Evolutionary conservation across 2,113 vertebrate species (phyloP), one percentile per base, ranked within the genome.

Genomic region (Psittacara wagleri): DNA sequence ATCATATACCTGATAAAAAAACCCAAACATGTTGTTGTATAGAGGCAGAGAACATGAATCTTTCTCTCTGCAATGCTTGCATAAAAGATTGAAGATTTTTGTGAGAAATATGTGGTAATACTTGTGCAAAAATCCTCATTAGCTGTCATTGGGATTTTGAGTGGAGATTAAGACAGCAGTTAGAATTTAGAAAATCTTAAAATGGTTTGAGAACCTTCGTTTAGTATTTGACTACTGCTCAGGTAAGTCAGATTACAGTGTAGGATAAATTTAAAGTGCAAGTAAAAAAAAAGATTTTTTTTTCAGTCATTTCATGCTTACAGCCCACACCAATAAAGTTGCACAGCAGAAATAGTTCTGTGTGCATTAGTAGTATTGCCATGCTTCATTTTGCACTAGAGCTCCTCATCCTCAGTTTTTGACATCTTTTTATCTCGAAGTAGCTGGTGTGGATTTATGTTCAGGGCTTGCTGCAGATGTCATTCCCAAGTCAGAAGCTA

Each of bases 301-400:
- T 33, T 20, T 67, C n/a, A 1, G 12, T 90, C 24, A 2, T 44
- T 69, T 66, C 6, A 7, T 13, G 6, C 2, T 0, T 52, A 22
- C 17, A 64, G 22, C 33, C 49, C 19, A 23, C 43, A 33, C 14
- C 39, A 19, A 28, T 37, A 17, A 39, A 72, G 52, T 41, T 64
- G 57, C n/a, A 18, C 17, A 24, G 69, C 33, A 79, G 11, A 11
- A 75, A 12, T 39, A 55, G 11, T 82, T 75, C 27, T 11, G 15
- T 81, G 17, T 44, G 4, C 29, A 4, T 66, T 51, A 22, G 7
- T 17, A 11, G 28, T 75, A 13, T 52, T 63, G 17, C 15, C 3
- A 1, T 52, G 20, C 39, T 73, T 24, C 41, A 24, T 75, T 86
- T 70, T 72, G 6, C 10, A 4, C 10, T 27, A 19, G 28, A 69